Evolutionary conservation across 2,888 invertebrate species (phyloP).

Genomic region (Entomobrya multifasciata): DNA sequence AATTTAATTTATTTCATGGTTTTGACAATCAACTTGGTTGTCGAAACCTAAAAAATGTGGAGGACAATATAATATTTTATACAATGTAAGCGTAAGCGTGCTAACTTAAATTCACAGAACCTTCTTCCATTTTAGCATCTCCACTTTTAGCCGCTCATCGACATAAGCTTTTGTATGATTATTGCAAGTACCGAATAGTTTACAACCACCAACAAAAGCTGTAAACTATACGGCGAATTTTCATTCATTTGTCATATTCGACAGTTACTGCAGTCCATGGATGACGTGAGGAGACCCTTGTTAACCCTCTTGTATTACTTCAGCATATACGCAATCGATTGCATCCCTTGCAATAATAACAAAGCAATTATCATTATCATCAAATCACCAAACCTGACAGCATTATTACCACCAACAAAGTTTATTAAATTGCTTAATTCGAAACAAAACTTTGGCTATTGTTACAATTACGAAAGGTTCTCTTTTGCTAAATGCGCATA

Average conservation of each 20-base stretch:
- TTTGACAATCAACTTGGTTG: neutral
- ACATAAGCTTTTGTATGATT: neutral
- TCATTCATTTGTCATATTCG: slow-evolving; percentile 10
- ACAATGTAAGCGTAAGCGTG: no score
- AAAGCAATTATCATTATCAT: neutral
- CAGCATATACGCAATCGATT: neutral
- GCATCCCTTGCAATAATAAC: slow-evolving; percentile 6
- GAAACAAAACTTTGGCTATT: no score
- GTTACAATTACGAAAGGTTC: no score
- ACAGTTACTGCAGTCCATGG: neutral
- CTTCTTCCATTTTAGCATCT: no score
- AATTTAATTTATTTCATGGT: slow-evolving; percentile 35
- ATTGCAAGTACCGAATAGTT: neutral
- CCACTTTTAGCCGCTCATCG: neutral
- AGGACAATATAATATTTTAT: no score
- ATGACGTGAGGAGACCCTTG: slow-evolving; percentile 23
- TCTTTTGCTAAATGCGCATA: no score
- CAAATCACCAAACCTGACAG: neutral
- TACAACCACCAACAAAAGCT: neutral
- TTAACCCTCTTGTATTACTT: neutral
- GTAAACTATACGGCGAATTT: no score
- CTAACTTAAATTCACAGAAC: no score
- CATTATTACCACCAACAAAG: no score
- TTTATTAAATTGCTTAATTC: no score
- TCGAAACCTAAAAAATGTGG: neutral